Percentiles rank a stretch among this genome's conserved stretches.
Evolutionary conservation across 2,113 vertebrate genomes (phyloP).

Genomic region (Takifugu bimaculatus): DNA sequence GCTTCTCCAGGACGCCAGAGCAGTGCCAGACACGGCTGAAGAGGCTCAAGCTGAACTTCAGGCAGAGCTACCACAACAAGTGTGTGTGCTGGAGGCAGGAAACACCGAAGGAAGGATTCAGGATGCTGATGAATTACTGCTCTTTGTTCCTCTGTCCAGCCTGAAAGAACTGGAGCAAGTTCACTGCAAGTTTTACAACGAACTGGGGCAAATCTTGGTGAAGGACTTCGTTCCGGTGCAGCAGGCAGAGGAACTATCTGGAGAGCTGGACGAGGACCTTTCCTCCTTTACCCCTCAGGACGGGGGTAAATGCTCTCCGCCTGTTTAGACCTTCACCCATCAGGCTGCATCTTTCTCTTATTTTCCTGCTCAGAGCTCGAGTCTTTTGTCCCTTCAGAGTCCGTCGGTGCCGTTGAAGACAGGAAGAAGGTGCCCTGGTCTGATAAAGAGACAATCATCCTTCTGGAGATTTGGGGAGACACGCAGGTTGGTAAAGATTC

Average conservation of each 20-base stretch:
- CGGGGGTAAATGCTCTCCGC: conserved; percentile 38
- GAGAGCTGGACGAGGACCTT: conserved; percentile 46
- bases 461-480: conserved; percentile 73
- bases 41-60: conserved; percentile 65
- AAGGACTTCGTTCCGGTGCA: conserved; percentile 46
- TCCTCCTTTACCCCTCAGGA: conserved; percentile 44
- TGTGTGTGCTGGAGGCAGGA: not conserved
- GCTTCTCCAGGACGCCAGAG: conserved; percentile 68
- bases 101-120: not conserved
- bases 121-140: not conserved
- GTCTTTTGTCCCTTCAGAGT: conserved; percentile 40
- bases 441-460: conserved; percentile 71
- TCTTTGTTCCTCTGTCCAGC: conserved; percentile 17
- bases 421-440: conserved; percentile 73
- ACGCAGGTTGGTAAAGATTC: conserved; percentile 38
- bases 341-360: too few relatives aligned
- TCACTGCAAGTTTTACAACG: conserved; percentile 70
- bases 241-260: conserved; percentile 34
- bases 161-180: conserved; percentile 51
- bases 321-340: too few relatives aligned
- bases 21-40: conserved; percentile 73
- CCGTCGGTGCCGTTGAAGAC: conserved; percentile 59
- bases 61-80: conserved; percentile 74
- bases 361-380: not conserved
- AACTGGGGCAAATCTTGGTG: conserved; percentile 62